A percentile compares a stretch with the other conserved stretches of the same genome.
phyloP scores from a whole-genome alignment of 2,888 invertebrate genomes.

The Zygaena filipendulae region DNA sequence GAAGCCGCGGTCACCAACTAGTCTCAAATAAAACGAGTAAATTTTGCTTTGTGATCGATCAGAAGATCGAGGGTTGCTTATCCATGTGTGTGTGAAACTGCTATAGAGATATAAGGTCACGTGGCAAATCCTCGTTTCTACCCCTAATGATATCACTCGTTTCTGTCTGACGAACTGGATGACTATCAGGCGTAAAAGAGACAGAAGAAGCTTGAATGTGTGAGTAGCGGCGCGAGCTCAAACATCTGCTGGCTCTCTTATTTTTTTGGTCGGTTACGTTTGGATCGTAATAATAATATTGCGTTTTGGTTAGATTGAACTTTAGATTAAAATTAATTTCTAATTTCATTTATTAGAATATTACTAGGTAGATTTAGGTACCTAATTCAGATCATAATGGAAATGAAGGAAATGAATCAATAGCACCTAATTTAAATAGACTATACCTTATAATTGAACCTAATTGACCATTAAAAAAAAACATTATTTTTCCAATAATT shows the following conservation, averaged over 20 bases:
- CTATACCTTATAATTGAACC: too few relatives aligned
- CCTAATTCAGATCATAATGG: too few relatives aligned
- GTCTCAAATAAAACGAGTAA: conserved; percentile 26
- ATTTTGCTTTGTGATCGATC: conserved; percentile 49
- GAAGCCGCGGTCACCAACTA: too few relatives aligned
- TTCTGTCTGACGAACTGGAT: conserved; percentile 23
- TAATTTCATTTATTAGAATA: too few relatives aligned
- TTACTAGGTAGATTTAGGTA: too few relatives aligned
- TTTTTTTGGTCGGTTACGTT: conserved; percentile 44
- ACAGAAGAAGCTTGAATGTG: conserved; percentile 29
- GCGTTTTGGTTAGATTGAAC: too few relatives aligned
- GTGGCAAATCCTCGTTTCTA: conserved; percentile 47
- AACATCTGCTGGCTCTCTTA: conserved; percentile 59
- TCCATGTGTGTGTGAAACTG: conserved; percentile 36
- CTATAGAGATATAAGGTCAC: conserved; percentile 36
- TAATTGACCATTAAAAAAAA: too few relatives aligned
- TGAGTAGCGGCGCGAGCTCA: conserved; percentile 37
- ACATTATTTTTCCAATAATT: too few relatives aligned
- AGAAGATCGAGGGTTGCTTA: conserved; percentile 41
- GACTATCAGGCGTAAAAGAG: conserved; percentile 18
- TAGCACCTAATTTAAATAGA: too few relatives aligned
- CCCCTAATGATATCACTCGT: conserved; percentile 40
- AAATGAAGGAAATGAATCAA: too few relatives aligned
- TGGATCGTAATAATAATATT: conserved; percentile 38
- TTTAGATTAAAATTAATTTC: too few relatives aligned